Evolutionary conservation across 2,797 vertebrate species (phyloP), one percentile per base, ranked within the genome.

Genomic region (Enteromius unitaeniatus): DNA sequence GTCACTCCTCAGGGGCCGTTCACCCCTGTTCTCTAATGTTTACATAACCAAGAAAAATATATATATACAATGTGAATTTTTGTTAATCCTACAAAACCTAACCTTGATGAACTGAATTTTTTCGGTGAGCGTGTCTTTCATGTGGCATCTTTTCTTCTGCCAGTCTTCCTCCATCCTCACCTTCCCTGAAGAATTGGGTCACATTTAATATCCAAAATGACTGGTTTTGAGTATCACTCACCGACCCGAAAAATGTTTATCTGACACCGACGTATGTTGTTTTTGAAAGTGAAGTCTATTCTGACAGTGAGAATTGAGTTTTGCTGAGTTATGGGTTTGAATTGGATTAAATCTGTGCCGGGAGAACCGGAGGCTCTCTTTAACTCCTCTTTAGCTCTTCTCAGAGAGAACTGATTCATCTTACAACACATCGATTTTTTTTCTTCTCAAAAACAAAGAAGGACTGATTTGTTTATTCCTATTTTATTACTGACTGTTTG

Each of bases 321-420:
- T 74, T 74, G 58, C 68, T 70, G 58, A 82, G 79, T 87, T 87
- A 84, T 74, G 62, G 49, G 65, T 69, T 79, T 75, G 31, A n/a
- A 70, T 34, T 69, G 65, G 45, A 87, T 87, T 81, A 81, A 72
- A 84, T 86, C 60, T 84, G 42, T 67, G 53, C 72, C 79, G 53
- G 15, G 21, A 26, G 11, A 60, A 26, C 23, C 4, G 11, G 58
- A 76, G 26, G 85, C 76, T 87, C 76, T 82, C 70, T 86, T 80
- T 83, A 78, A 34, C 69, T 81, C 31, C 69, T 51, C 34, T n/a
- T n/a, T 60, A 78, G 79, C n/a, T 28, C 75, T 84, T 42, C 49
- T 86, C 51, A 68, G 62, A 62, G 15, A 84, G 65, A 88, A 55
- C 51, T 26, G 82, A 85, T 83, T 85, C 42, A 45, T 49, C 17